These are phyloP conservation scores for Ormia ochracea DNA, from an alignment of 2,888 invertebrate species.

Conservation along the genomic window DNA sequence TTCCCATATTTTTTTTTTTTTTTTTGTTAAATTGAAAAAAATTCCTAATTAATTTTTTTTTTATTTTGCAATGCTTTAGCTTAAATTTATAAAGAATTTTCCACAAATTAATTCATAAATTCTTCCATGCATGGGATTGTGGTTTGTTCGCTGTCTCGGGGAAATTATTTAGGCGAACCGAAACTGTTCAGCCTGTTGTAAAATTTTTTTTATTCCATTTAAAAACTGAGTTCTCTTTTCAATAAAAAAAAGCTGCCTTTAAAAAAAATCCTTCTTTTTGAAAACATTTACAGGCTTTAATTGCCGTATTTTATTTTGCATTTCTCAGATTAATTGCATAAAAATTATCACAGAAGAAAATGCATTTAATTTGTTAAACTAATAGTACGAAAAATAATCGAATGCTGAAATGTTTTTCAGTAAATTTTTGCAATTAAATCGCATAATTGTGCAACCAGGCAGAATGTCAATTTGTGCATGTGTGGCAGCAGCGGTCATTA, in stretches of 20 bases:
- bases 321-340: neutral
- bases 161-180: too few relatives aligned
- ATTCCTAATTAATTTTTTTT: too few relatives aligned
- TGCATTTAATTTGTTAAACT: conserved; percentile 8
- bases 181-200: too few relatives aligned
- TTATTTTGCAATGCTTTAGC: too few relatives aligned
- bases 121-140: too few relatives aligned
- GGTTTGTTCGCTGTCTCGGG: too few relatives aligned
- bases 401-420: neutral
- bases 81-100: too few relatives aligned
- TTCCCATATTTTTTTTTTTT: too few relatives aligned
- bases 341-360: neutral
- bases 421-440: conserved; percentile 33
- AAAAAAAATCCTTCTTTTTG: neutral
- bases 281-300: neutral
- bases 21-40: too few relatives aligned
- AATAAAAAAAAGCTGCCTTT: neutral
- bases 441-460: conserved; percentile 33
- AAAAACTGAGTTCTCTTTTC: too few relatives aligned
- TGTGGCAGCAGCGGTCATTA: neutral
- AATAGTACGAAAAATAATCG: neutral
- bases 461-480: conserved; percentile 14
- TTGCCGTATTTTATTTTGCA: neutral
- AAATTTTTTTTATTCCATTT: too few relatives aligned
- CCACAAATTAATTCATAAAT: too few relatives aligned